Conservation (phyloP, 2,113 vertebrate genomes). For the Hippocampus barbouri region DNA sequence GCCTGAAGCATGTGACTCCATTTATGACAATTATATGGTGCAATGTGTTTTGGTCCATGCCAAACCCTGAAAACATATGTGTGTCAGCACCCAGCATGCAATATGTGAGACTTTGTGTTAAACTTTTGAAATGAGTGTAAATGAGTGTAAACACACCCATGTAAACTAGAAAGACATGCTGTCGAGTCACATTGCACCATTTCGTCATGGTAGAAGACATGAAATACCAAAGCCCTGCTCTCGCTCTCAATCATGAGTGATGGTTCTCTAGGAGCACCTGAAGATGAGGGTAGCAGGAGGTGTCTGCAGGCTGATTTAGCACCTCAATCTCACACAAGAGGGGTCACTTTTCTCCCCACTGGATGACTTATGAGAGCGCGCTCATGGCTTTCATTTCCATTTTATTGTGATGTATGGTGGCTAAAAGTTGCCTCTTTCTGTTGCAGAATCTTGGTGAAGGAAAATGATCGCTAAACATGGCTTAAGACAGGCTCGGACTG, state of each 20-base stretch:
- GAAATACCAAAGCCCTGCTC: constrained; percentile 40
- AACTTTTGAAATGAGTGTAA: not conserved
- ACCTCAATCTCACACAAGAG: constrained; percentile 46
- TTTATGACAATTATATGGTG: not conserved
- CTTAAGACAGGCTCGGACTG: not conserved
- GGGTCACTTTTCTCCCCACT: constrained; percentile 38
- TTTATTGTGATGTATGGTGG: constrained; percentile 43
- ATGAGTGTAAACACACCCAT: constrained; percentile 8
- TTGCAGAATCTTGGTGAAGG: constrained; percentile 16
- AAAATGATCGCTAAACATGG: not conserved
- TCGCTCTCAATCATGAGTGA: constrained; percentile 43
- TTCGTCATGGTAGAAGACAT: constrained; percentile 12
- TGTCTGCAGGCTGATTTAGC: constrained; percentile 57
- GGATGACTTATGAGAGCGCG: constrained; percentile 52
- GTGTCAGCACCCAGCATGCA: constrained; percentile 11
- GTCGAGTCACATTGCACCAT: not conserved
- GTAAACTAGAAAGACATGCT: constrained; percentile 8
- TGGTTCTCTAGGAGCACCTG: constrained; percentile 41
- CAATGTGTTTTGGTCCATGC: constrained; percentile 5
- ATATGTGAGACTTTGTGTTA: constrained; percentile 13
- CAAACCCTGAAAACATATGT: not conserved
- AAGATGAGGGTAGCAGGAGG: constrained; percentile 38
- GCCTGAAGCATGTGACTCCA: constrained; percentile 14
- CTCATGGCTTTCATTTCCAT: constrained; percentile 51
- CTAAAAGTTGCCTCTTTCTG: constrained; percentile 28